Conservation (phyloP, 2,797 vertebrate species). For the Scolopax rusticola region DNA sequence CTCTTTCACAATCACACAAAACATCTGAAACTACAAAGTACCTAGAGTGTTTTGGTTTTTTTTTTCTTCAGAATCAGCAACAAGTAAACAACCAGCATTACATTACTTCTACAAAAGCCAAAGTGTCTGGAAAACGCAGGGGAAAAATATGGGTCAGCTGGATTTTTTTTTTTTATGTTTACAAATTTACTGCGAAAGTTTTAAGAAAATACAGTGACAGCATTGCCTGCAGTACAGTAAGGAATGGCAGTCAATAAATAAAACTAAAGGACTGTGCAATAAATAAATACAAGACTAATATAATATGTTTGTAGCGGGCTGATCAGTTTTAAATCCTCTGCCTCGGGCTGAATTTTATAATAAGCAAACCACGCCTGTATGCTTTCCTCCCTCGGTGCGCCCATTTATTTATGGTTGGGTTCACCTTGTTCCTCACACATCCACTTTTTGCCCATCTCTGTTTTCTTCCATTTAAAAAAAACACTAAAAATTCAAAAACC, state of each 20-base stretch:
- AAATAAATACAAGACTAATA: slow-evolving; percentile 61
- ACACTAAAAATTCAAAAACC: background rate
- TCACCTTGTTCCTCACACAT: background rate
- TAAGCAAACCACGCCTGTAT: slow-evolving; percentile 36
- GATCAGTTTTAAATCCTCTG: slow-evolving; percentile 63
- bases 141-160: slow-evolving; percentile 20
- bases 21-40: slow-evolving; percentile 58
- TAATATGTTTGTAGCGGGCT: background rate
- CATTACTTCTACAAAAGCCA: background rate
- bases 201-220: slow-evolving; percentile 65
- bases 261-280: slow-evolving; percentile 51
- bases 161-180: slow-evolving; percentile 16
- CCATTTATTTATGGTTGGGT: background rate
- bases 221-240: slow-evolving; percentile 46
- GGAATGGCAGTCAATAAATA: slow-evolving; percentile 64
- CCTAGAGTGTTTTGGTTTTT: background rate
- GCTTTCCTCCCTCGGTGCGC: background rate
- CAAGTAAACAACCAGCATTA: slow-evolving; percentile 13
- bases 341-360: slow-evolving; percentile 51
- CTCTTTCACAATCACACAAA: slow-evolving; percentile 41
- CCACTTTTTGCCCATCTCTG: background rate
- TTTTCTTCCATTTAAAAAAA: background rate
- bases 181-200: slow-evolving; percentile 59
- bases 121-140: background rate
- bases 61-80: background rate